These are phyloP conservation scores for Siniperca obscura DNA, from an alignment of 2,797 vertebrate species.

Conservation along the genomic window DNA sequence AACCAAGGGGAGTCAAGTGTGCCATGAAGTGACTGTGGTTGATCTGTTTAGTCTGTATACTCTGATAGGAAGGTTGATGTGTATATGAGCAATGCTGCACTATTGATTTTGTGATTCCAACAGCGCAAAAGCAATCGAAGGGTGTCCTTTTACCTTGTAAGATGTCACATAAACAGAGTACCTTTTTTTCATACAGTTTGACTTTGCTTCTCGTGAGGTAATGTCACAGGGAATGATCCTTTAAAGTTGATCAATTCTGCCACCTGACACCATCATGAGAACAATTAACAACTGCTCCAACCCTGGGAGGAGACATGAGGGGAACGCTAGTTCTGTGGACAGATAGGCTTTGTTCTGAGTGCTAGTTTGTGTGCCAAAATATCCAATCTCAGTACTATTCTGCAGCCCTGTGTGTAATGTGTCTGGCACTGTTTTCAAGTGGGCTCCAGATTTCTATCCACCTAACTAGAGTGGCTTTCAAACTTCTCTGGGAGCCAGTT, in stretches of 20 bases:
- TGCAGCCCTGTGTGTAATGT: constrained; percentile 65
- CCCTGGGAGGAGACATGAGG: constrained; percentile 52
- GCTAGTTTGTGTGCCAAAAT: constrained; percentile 60
- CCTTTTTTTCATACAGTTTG: constrained; percentile 70
- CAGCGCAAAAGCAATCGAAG: constrained; percentile 74
- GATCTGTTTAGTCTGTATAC: constrained; percentile 56
- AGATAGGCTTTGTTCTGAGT: constrained; percentile 65
- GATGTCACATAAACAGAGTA: constrained; percentile 79
- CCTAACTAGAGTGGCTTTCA: constrained; percentile 63
- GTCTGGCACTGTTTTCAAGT: constrained; percentile 69
- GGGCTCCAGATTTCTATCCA: constrained; percentile 72
- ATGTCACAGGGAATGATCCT: constrained; percentile 80
- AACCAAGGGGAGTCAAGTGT: constrained; percentile 33
- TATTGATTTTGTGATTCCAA: constrained; percentile 80
- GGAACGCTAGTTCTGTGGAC: constrained; percentile 58
- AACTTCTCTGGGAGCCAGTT: constrained; percentile 69
- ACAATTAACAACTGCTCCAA: constrained; percentile 79
- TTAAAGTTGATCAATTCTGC: constrained; percentile 82
- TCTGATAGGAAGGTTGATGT: constrained; percentile 60
- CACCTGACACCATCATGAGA: constrained; percentile 83
- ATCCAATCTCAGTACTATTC: constrained; percentile 52
- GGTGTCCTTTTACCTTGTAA: constrained; percentile 77
- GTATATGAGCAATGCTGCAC: constrained; percentile 63
- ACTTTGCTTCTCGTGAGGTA: constrained; percentile 73
- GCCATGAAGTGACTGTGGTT: constrained; percentile 30